phyloP scores from a whole-genome alignment of 2,888 invertebrate genomes.

The Alviniconcha strummeri region DNA sequence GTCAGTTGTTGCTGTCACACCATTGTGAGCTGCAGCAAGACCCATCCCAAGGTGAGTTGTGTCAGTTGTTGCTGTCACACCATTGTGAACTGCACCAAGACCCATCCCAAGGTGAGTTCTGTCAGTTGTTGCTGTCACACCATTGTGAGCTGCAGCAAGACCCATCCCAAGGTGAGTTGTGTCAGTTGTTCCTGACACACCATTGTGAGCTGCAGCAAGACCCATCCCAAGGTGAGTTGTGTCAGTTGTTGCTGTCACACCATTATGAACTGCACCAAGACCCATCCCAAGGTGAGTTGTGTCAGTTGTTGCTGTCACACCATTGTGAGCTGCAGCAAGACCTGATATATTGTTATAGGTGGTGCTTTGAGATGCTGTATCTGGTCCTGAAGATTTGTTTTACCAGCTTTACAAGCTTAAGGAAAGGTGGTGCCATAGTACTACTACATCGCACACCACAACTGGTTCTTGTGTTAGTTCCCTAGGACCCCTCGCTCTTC shows the following conservation, averaged over 20 bases:
- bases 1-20: slow-evolving; percentile 87
- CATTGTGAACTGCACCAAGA: slow-evolving; percentile 96
- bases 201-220: slow-evolving; percentile 94
- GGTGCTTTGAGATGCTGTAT: no score
- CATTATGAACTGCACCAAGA: slow-evolving; percentile 91
- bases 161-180: slow-evolving; percentile 89
- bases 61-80: slow-evolving; percentile 87
- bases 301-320: slow-evolving; percentile 84
- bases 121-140: slow-evolving; percentile 76
- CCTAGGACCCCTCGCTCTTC: no score
- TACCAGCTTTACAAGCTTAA: no score
- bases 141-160: slow-evolving; percentile 96
- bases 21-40: slow-evolving; percentile 96
- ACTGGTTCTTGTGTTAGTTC: no score
- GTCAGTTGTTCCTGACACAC: no score
- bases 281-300: slow-evolving; percentile 89
- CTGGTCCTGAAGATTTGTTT: no score
- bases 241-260: slow-evolving; percentile 82
- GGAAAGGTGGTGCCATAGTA: no score
- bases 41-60: slow-evolving; percentile 89
- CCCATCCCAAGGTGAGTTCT: slow-evolving; percentile 90
- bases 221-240: slow-evolving; percentile 89
- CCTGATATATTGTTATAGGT: slow-evolving; percentile 64
- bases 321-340: slow-evolving; percentile 94
- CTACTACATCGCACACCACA: no score